Evolutionary conservation across 1,140 invertebrate species (phyloP).

Genomic region (Cydia strobilella): DNA sequence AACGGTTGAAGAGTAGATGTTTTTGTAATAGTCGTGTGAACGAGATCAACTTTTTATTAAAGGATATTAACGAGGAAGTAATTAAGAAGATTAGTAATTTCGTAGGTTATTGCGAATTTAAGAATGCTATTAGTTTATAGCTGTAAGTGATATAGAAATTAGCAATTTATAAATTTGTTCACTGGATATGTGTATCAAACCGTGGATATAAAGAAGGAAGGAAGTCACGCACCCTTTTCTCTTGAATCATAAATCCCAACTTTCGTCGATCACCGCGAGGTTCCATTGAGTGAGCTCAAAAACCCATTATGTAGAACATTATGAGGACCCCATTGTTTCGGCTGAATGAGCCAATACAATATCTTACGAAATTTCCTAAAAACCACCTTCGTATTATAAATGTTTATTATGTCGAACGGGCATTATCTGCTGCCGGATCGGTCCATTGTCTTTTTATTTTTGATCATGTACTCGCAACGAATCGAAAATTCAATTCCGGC

Average conservation of each 20-base stretch:
- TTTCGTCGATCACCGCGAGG: constrained; percentile 67
- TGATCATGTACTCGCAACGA: constrained; percentile 38
- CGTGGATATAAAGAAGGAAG: constrained; percentile 38
- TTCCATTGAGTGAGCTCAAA: constrained; percentile 73
- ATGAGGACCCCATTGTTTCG: constrained; percentile 73
- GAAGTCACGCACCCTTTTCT: constrained; percentile 61
- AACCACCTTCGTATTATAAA: constrained; percentile 71
- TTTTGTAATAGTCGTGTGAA: constrained; percentile 29
- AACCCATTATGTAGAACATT: constrained; percentile 74
- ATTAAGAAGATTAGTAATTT: not conserved
- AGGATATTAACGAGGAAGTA: constrained; percentile 17
- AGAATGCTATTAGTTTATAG: not conserved
- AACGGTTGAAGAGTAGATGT: constrained; percentile 10
- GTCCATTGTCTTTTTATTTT: constrained; percentile 70
- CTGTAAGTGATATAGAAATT: not conserved
- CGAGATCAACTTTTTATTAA: constrained; percentile 3
- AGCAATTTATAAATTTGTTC: not conserved
- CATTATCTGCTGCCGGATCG: constrained; percentile 64
- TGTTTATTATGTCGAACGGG: constrained; percentile 65
- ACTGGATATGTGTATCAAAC: constrained; percentile 3
- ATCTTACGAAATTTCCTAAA: constrained; percentile 76
- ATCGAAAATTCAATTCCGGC: constrained; percentile 25
- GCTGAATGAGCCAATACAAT: constrained; percentile 71
- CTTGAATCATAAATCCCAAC: constrained; percentile 62
- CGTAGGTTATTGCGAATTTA: constrained; percentile 11